phyloP scores from a whole-genome alignment of 1,140 invertebrate species.

The Anagrus nilaparvatae region DNA sequence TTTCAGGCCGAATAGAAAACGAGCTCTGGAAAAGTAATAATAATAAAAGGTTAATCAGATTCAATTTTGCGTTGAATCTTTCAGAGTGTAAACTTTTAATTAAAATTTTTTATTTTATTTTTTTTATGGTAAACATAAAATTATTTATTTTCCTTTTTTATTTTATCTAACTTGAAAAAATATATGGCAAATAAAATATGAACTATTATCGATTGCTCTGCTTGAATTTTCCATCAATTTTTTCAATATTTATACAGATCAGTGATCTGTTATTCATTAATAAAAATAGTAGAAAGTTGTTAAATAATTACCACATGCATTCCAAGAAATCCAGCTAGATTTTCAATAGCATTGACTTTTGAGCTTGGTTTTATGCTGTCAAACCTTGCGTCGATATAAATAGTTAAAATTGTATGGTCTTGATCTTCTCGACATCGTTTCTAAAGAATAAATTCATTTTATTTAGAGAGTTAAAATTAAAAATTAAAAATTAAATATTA shows the following conservation, averaged over 20 bases:
- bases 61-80: background rate
- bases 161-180: too few relatives aligned
- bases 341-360: conserved; percentile 42
- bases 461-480: too few relatives aligned
- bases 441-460: too few relatives aligned
- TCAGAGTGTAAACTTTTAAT: background rate
- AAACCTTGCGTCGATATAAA: conserved; percentile 41
- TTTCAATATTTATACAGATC: too few relatives aligned
- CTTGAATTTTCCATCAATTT: too few relatives aligned
- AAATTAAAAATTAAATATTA: too few relatives aligned
- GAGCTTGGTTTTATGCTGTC: conserved; percentile 39
- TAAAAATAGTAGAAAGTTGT: too few relatives aligned
- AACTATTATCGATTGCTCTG: too few relatives aligned
- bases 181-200: too few relatives aligned
- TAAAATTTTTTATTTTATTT: background rate
- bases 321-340: conserved; percentile 44
- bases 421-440: conserved; percentile 36
- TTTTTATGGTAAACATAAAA: background rate
- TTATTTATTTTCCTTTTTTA: too few relatives aligned
- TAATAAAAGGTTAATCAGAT: conserved; percentile 12
- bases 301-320: conserved; percentile 41
- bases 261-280: too few relatives aligned
- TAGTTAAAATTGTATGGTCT: conserved; percentile 34
- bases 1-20: conserved; percentile 35
- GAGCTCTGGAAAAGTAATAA: conserved; percentile 42